Base-by-base conservation (phyloP, 2,888 invertebrate genomes). In the Drepanosiphum platanoidis region DNA sequence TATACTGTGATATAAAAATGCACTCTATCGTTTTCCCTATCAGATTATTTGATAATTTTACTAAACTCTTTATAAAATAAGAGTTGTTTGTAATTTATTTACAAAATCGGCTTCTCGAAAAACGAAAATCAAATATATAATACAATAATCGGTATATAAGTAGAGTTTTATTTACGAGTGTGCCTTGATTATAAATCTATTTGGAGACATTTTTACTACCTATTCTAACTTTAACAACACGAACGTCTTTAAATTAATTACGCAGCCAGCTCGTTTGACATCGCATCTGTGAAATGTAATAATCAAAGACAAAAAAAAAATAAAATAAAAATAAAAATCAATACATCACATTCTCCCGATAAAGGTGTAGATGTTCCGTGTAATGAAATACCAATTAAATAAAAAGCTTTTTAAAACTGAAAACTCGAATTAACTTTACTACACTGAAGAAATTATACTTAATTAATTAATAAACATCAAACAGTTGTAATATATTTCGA, bases 351-450 rank as follows among this genome's bases (percentile, higher is more conserved):
- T 32, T 39, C 3, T 4, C 15, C 11, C 5, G 8, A 13, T 61
- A 4, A 61, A 61, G 27, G 61, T 58, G 3, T 58, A n/a, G 3
- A 58, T 58, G 18, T 32, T 4, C 1, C 34, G 70, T n/a, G 34
- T 52, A 68, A 52, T 68, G 27, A 9, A 52, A 79, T 27, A 27
- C 52, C 68, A 79, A 79, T 79, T 52, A 52, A 68, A 79, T n/a
- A 46, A 79, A 68, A 68, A 79, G 68, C 79, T 79, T 79, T 79
- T 68, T 66, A 39, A 13, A 39, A 27, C 22, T n/a, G 22, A 70
- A n/a, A 39, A 39, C 8, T n/a, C 36, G 7, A 36, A 70, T 39
- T n/a, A 34, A 70, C 39, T 39, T 22, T n/a, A 61, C n/a, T 61
- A 61, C 27, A 3, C 8, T 27, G 4, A 9, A 32, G 13, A 32